Percentiles rank a stretch among this genome's conserved stretches.
These are phyloP conservation scores for Catonia carolina DNA, from an alignment of 2,888 invertebrate genomes.

Conservation along the genomic window DNA sequence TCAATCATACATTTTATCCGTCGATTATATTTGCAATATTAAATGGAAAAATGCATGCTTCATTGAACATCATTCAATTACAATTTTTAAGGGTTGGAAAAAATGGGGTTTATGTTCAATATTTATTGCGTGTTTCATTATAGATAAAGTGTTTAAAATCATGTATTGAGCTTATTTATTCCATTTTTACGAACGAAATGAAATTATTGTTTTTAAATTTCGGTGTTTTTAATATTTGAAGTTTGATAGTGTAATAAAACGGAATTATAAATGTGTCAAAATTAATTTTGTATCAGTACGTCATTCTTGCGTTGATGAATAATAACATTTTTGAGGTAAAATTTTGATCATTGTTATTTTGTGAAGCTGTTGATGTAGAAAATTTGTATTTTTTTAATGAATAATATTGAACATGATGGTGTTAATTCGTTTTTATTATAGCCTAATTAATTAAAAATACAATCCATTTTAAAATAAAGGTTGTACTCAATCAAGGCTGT, in stretches of 20 bases:
- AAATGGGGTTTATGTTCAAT: neutral
- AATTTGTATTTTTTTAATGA: too few species aligned
- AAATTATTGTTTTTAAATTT: neutral
- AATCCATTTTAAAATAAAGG: too few species aligned
- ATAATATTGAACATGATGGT: too few species aligned
- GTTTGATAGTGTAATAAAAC: too few species aligned
- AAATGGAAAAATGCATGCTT: conserved; percentile 11
- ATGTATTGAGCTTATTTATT: neutral
- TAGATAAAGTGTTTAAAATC: neutral
- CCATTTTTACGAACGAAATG: neutral
- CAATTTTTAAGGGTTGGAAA: conserved; percentile 1
- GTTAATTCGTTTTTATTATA: too few species aligned
- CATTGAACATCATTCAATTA: conserved; percentile 19
- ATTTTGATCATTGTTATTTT: neutral
- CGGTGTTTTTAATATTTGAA: neutral
- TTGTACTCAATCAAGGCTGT: too few species aligned
- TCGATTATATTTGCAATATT: neutral
- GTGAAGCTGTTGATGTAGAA: neutral
- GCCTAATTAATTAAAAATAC: too few species aligned
- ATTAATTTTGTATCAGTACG: too few species aligned
- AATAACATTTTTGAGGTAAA: neutral
- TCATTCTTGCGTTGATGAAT: neutral
- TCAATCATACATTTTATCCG: neutral
- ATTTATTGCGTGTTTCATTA: neutral
- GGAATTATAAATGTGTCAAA: too few species aligned